A percentile compares a stretch with the other conserved stretches of the same genome.
Evolutionary conservation across 2,797 vertebrate species (phyloP).

Genomic region (Harpagifer antarcticus): DNA sequence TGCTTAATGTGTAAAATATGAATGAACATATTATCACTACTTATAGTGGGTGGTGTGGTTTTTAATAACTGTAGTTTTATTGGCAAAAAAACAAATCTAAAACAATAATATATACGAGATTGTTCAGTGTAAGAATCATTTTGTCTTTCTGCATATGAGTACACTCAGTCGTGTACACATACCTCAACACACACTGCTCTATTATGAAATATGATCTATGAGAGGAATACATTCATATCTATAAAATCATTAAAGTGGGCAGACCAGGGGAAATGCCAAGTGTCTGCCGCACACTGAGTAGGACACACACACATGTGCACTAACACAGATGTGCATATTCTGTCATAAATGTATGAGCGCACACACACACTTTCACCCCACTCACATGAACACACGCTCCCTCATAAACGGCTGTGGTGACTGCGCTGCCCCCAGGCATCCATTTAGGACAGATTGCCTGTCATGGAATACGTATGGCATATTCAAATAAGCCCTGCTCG

Average conservation of each 20-base stretch:
- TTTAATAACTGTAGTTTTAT: constrained; percentile 10
- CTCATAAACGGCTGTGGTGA: constrained; percentile 76
- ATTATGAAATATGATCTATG: constrained; percentile 80
- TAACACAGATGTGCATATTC: constrained; percentile 51
- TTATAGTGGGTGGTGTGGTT: neutral
- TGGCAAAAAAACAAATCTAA: neutral
- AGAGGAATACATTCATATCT: constrained; percentile 92
- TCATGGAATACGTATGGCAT: constrained; percentile 99
- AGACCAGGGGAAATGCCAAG: constrained; percentile 92
- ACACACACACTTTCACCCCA: constrained; percentile 47
- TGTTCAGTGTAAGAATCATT: constrained; percentile 46
- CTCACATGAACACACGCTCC: constrained; percentile 63
- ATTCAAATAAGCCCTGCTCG: constrained; percentile 96
- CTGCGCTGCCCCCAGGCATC: constrained; percentile 92
- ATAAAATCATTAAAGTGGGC: constrained; percentile 95
- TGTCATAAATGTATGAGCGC: constrained; percentile 48
- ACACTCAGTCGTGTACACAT: constrained; percentile 14
- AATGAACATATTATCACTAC: constrained; percentile 12
- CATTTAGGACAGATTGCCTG: constrained; percentile 99
- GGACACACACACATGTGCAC: constrained; percentile 28
- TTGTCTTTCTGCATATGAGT: constrained; percentile 43
- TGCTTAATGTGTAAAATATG: neutral
- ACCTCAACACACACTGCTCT: constrained; percentile 19
- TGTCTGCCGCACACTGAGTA: constrained; percentile 64
- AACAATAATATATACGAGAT: constrained; percentile 24